Evolutionary conservation across 1,140 invertebrate genomes (phyloP), one percentile per base, ranked within the genome.

Genomic region (Drosophila nannoptera): DNA sequence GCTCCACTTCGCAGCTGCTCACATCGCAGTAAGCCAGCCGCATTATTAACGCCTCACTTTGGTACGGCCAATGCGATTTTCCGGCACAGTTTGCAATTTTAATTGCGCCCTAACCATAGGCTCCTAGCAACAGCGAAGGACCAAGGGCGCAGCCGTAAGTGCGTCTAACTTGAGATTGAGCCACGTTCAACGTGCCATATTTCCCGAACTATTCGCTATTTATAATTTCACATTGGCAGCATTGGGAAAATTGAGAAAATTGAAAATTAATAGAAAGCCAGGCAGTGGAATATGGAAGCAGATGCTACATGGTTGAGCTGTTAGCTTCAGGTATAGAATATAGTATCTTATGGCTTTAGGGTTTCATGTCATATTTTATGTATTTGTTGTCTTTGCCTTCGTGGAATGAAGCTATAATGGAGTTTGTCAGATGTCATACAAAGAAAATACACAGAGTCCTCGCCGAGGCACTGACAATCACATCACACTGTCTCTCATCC

Each of bases 21-120:
- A 9, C n/a, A 49, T 42, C 55, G 48, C 63, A 77, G 64, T 63
- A 73, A 22, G 75, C 55, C 62, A 66, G 62, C 48, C 78, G 45
- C 64, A 84, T 84, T 76, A 83, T 86, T 73, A 80, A 86, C 76
- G 58, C 55, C 31, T 40, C 33, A 55, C 12, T 50, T 40, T 36
- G 38, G n/a, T 22, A 60, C 71, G 50, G 56, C 56, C 72, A 84
- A 83, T 84, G 73, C 66, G 69, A 83, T 84, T 83, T 80, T 72
- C 71, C 69, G 64, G 55, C 54, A 86, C 76, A 78, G 59, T 83
- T 83, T 60, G 68, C 80, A 70, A 76, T 80, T 84, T 76, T 84
- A 83, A 83, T 84, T 83, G 76, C 76, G 67, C 46, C 61, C 55
- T 53, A 78, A 80, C 45, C 52, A 66, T 42, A 59, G 63, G 43